These are phyloP conservation scores for Pangasius macronema DNA, from an alignment of 2,797 vertebrate genomes.

Conservation along the genomic window DNA sequence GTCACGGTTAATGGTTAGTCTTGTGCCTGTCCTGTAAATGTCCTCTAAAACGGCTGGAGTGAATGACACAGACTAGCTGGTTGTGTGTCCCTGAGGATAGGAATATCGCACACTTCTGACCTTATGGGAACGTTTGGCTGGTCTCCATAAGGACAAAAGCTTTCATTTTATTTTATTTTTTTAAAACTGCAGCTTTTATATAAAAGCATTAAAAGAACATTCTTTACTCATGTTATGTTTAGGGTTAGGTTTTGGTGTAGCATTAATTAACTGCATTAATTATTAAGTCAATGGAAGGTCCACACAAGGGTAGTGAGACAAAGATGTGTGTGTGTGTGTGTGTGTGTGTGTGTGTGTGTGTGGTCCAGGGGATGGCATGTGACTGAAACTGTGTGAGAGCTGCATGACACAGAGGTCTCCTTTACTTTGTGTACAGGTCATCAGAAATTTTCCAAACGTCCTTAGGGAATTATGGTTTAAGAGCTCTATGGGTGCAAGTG, in stretches of 20 bases:
- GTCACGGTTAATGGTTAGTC: constrained; percentile 37
- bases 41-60: constrained; percentile 32
- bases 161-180: background rate
- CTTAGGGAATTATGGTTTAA: constrained; percentile 8
- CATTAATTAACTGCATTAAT: background rate
- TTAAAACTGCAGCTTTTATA: background rate
- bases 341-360: constrained; percentile 37
- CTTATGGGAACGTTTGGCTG: background rate
- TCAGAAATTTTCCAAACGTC: constrained; percentile 35
- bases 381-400: constrained; percentile 40
- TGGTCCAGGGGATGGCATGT: constrained; percentile 41
- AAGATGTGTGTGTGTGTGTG: constrained; percentile 8
- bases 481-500: background rate
- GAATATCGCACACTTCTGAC: background rate
- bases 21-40: constrained; percentile 41
- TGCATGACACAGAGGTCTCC: constrained; percentile 32
- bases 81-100: background rate
- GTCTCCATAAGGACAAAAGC: background rate
- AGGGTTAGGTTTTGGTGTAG: background rate
- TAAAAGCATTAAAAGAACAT: background rate
- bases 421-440: constrained; percentile 38
- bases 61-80: background rate
- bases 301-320: background rate
- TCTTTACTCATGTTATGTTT: background rate
- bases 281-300: constrained; percentile 13